Evolutionary conservation across 2,113 vertebrate species (phyloP).

Genomic region (Etheostoma spectabile): DNA sequence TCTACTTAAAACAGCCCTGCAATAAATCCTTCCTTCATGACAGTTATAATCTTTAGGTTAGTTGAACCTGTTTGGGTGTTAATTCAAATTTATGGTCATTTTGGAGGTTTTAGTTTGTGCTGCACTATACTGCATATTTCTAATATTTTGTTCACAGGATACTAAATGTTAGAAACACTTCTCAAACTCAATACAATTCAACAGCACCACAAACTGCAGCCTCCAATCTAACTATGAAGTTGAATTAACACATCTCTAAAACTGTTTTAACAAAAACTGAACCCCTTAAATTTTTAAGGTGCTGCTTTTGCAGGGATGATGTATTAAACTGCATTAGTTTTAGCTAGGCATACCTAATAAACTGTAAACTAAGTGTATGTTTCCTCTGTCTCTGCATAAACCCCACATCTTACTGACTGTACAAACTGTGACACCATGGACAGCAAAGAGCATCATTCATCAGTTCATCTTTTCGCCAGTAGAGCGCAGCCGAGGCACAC

Average conservation of each 20-base stretch:
- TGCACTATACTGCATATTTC: not conserved
- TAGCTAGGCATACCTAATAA: not conserved
- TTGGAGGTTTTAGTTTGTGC: not conserved
- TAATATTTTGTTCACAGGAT: too few species aligned
- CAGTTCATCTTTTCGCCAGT: slow-evolving; percentile 49
- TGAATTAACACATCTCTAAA: too few species aligned
- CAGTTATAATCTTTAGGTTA: not conserved
- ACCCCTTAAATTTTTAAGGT: too few species aligned
- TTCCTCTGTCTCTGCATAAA: not conserved
- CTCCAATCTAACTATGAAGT: too few species aligned
- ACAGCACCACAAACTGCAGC: too few species aligned
- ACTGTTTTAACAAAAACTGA: too few species aligned
- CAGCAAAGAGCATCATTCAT: not conserved
- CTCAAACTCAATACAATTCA: not conserved
- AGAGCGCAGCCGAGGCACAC: slow-evolving; percentile 66
- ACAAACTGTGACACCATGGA: not conserved
- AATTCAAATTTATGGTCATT: not conserved
- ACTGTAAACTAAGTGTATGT: not conserved
- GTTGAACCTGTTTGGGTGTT: not conserved
- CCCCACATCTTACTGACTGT: fast-evolving
- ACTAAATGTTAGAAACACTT: not conserved
- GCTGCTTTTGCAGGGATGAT: too few species aligned
- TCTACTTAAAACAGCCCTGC: not conserved
- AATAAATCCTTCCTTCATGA: not conserved
- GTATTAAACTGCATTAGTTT: too few species aligned